Evolutionary conservation across 2,888 invertebrate genomes (phyloP), one percentile per base, ranked within the genome.

Genomic region (Carcina quercana): DNA sequence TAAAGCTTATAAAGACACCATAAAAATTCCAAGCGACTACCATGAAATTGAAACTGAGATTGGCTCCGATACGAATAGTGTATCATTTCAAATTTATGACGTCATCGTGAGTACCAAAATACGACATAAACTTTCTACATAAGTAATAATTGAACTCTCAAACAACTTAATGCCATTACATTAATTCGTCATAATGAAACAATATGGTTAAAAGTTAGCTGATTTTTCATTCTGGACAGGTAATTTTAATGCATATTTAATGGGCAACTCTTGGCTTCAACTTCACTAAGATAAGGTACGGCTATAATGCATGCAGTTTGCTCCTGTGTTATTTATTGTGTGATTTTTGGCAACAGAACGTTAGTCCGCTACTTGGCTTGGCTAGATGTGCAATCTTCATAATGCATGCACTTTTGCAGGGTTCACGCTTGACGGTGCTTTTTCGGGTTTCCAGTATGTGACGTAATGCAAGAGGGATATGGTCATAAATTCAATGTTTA

Each of bases 171-270:
- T 56, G 43, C 47, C 34, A 32, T 45, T 45, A 43, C n/a, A n/a
- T n/a, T n/a, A n/a, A n/a, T n/a, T n/a, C n/a, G n/a, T n/a, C n/a
- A n/a, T n/a, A n/a, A n/a, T n/a, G n/a, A n/a, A n/a, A n/a, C n/a
- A n/a, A n/a, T n/a, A 59, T 43, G 46, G 42, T 33, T 43, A 33
- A 39, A 39, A 38, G 34, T 35, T 30, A 25, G 51, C 60, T 60
- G 66, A 72, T 75, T 76, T 74, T 73, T 79, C 67, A 75, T 73
- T 62, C 62, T 47, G 52, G 69, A 61, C 80, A 83, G 83, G 83
- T 83, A 82, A 82, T 83, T 82, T 82, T 82, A 82, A 83, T 83
- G 82, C 79, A 83, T 83, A 82, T 78, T 78, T 82, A 83, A 82
- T 80, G 82, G 80, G 69, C 75, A 65, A 73, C 73, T 80, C 78